These are phyloP conservation scores for Macaria liturata DNA, from an alignment of 2,888 invertebrate species.

Conservation along the genomic window DNA sequence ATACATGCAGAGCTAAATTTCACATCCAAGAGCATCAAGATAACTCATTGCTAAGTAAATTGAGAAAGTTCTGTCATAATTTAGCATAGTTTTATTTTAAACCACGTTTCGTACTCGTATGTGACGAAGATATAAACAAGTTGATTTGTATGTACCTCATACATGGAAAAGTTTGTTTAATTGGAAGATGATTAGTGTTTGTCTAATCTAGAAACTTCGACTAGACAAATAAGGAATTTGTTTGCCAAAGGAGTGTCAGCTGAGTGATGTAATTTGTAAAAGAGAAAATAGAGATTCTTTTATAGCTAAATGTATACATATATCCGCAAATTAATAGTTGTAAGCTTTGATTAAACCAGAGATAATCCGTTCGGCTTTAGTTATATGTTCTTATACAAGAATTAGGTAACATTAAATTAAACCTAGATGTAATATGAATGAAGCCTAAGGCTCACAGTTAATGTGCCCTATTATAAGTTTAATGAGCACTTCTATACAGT, in stretches of 20 bases:
- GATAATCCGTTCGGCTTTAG: too few species aligned
- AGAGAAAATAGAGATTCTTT: conserved; percentile 3
- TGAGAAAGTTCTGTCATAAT: conserved; percentile 16
- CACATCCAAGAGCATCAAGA: conserved; percentile 9
- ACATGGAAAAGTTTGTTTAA: conserved; percentile 6
- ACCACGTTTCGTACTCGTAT: conserved; percentile 9
- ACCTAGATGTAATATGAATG: neutral
- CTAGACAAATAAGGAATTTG: too few species aligned
- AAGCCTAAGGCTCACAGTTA: conserved; percentile 4
- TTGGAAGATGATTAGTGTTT: conserved; percentile 5
- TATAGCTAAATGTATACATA: too few species aligned
- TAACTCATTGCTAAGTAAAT: conserved; percentile 13
- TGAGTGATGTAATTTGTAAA: neutral
- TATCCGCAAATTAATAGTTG: too few species aligned
- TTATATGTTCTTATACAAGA: neutral
- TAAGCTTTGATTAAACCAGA: too few species aligned
- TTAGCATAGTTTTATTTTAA: conserved; percentile 6
- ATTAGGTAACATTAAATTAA: conserved; percentile 3
- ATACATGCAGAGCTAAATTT: neutral
- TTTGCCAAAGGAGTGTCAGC: too few species aligned
- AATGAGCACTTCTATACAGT: conserved; percentile 9
- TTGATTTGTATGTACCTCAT: conserved; percentile 10
- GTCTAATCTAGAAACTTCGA: too few species aligned
- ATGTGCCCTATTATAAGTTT: conserved; percentile 13
- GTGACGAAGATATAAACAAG: conserved; percentile 16